phyloP scores from a whole-genome alignment of 2,113 vertebrate species.

The Heterotilapia buettikoferi region DNA sequence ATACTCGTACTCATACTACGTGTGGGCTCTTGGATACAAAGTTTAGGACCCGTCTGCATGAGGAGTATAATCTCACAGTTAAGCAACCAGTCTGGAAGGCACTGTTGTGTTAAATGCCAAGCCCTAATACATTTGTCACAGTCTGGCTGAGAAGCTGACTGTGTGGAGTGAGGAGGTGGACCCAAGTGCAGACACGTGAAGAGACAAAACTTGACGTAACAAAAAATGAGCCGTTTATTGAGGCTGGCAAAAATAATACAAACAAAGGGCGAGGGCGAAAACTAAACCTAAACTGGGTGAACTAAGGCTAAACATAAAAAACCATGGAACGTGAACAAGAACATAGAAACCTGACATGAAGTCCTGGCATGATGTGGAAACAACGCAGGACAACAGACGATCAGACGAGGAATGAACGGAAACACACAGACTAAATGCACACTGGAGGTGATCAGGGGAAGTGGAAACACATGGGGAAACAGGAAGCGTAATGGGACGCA shows the following conservation, averaged over 20 bases:
- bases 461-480: not conserved
- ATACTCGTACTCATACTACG: rapidly evolving
- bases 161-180: not conserved
- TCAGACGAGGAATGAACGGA: not conserved
- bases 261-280: not conserved
- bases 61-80: not conserved
- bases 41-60: rapidly evolving
- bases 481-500: not conserved
- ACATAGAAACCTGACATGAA: not conserved
- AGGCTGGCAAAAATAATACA: not conserved
- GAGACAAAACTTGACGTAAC: not conserved
- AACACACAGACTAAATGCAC: not conserved
- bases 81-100: not conserved
- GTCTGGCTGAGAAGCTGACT: not conserved
- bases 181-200: not conserved
- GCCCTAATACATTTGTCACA: not conserved
- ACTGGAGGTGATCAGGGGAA: rapidly evolving
- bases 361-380: not conserved
- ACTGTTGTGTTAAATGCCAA: not conserved
- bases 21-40: not conserved
- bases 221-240: not conserved
- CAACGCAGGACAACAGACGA: not conserved
- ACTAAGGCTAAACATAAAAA: not conserved
- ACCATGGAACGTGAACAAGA: not conserved
- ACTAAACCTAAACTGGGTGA: not conserved